These are phyloP conservation scores for Murina feae DNA, from an alignment of 2,113 vertebrate genomes.

Conservation along the genomic window DNA sequence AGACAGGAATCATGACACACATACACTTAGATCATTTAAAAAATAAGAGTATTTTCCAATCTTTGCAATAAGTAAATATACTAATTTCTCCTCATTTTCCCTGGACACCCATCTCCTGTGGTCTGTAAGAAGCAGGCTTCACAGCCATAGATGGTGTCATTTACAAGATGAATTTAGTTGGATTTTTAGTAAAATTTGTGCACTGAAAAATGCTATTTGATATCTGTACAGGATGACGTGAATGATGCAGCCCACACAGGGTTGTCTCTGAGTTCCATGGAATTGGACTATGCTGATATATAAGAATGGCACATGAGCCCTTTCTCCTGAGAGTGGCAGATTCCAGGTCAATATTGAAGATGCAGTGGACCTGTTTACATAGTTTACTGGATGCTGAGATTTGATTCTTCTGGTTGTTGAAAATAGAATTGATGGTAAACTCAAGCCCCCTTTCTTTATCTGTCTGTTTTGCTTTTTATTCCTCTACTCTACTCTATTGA, in stretches of 20 bases:
- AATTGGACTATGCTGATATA: neutral
- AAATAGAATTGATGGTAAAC: neutral
- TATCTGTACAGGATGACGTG: neutral
- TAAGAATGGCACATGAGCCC: neutral
- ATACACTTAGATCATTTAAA: neutral
- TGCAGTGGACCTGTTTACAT: neutral
- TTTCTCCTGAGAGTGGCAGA: neutral
- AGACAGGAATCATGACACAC: neutral
- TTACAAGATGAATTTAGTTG: neutral
- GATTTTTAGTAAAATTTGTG: neutral
- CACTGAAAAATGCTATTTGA: neutral
- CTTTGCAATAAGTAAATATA: slow-evolving; percentile 30
- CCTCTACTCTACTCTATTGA: neutral
- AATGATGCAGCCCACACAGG: neutral
- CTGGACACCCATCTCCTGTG: neutral
- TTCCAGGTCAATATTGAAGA: neutral
- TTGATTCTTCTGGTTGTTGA: neutral
- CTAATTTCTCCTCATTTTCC: neutral
- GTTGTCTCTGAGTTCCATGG: neutral
- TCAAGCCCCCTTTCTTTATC: neutral
- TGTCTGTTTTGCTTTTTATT: neutral
- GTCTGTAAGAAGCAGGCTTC: neutral
- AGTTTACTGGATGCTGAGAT: neutral
- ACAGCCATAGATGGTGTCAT: neutral
- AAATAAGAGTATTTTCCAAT: neutral